Evolutionary conservation across 2,113 vertebrate species (phyloP).

Genomic region (Spea multiplicata): DNA sequence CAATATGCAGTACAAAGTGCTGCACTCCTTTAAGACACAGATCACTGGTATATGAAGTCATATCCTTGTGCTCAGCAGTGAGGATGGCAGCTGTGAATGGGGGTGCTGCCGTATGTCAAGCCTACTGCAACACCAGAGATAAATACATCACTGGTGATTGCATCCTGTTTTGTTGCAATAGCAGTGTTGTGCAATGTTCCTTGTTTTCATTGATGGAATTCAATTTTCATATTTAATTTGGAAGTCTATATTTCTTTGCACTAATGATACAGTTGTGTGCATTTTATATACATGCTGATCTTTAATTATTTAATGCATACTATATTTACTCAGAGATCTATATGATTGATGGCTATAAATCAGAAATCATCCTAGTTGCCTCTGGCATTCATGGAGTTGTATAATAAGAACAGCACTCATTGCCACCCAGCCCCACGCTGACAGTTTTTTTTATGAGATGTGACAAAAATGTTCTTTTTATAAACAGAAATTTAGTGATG

Average conservation of each 20-base stretch:
- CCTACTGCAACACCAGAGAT: too few species aligned
- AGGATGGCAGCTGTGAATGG: too few species aligned
- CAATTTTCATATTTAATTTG: too few species aligned
- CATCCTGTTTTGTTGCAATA: too few species aligned
- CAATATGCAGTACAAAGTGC: too few species aligned
- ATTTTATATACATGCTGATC: not conserved
- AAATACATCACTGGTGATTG: too few species aligned
- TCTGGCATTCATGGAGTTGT: not conserved
- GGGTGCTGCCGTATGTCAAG: too few species aligned
- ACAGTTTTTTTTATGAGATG: constrained; percentile 28
- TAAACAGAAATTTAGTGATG: constrained; percentile 31
- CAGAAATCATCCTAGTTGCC: not conserved
- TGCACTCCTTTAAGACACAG: too few species aligned
- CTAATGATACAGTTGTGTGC: not conserved
- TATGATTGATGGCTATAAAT: not conserved
- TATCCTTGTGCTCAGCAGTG: too few species aligned
- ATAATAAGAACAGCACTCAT: constrained; percentile 12
- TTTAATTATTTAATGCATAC: not conserved
- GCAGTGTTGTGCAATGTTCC: too few species aligned
- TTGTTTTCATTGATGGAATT: too few species aligned
- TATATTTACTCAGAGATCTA: not conserved
- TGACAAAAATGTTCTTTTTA: constrained; percentile 33
- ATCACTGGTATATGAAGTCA: too few species aligned
- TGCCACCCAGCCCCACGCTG: constrained; percentile 7
- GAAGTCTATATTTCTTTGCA: not conserved